A percentile compares a stretch with the other conserved stretches of the same genome.
Conservation (phyloP, 2,797 vertebrate species). For the Acrossocheilus wenchowensis region DNA sequence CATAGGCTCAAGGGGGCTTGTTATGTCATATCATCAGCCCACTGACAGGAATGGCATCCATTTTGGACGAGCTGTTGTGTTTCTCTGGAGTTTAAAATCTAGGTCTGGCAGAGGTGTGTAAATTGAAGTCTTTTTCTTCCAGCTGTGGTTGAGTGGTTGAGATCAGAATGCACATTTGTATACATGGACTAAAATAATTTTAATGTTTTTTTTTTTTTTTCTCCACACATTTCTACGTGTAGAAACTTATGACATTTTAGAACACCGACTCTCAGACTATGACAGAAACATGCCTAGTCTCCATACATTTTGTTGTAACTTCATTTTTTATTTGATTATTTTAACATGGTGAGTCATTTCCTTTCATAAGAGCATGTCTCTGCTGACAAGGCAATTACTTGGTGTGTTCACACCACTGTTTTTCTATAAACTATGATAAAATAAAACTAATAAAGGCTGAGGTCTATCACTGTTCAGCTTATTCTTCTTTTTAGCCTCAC, state of each 20-base stretch:
- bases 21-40: not conserved
- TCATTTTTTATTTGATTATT: not conserved
- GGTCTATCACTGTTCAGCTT: not conserved
- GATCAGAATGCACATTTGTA: not conserved
- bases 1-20: conserved; percentile 4
- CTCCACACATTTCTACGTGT: not conserved
- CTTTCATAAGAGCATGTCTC: conserved; percentile 12
- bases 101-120: not conserved
- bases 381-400: conserved; percentile 33
- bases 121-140: not conserved
- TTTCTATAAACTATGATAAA: not conserved
- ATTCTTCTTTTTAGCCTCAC: not conserved
- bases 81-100: not conserved
- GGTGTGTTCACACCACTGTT: not conserved
- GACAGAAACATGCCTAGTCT: not conserved
- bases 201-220: not conserved
- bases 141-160: not conserved
- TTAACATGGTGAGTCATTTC: not conserved
- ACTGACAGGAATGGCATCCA: conserved; percentile 3
- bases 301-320: not conserved
- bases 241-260: not conserved
- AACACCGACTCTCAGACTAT: not conserved
- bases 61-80: not conserved
- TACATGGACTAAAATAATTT: not conserved
- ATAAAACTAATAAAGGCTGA: not conserved